Conservation (phyloP, 2,888 invertebrate genomes). For the Lasioglossum zephyrum region DNA sequence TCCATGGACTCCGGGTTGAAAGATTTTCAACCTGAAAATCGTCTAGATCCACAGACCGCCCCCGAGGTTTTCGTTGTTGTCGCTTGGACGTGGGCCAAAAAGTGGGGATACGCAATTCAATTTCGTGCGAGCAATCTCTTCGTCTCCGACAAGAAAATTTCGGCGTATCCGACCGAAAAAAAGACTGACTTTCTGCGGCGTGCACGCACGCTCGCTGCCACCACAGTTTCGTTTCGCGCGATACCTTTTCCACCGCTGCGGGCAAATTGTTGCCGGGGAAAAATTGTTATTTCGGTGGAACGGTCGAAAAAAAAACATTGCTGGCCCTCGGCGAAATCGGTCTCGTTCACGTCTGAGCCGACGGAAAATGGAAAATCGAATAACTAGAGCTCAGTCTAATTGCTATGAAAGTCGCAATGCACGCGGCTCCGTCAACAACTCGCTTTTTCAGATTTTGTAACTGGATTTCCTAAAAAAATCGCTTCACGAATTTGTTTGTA, state of each 20-base stretch:
- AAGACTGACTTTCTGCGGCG: background rate
- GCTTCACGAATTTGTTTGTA: background rate
- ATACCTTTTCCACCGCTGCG: background rate
- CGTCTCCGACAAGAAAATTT: slow-evolving; percentile 17
- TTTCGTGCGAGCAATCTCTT: slow-evolving; percentile 32
- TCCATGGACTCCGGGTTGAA: fast-evolving
- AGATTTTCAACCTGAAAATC: background rate
- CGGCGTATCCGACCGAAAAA: background rate
- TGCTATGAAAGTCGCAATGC: background rate
- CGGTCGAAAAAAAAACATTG: background rate
- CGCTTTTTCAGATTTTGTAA: background rate
- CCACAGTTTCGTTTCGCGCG: background rate
- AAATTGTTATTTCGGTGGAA: background rate
- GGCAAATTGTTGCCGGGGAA: background rate
- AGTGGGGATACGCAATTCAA: slow-evolving; percentile 43
- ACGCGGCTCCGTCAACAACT: background rate
- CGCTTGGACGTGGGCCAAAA: slow-evolving; percentile 37
- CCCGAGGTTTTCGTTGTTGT: slow-evolving; percentile 19
- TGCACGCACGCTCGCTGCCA: background rate
- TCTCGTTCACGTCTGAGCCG: background rate
- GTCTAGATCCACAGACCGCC: background rate
- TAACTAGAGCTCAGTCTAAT: background rate
- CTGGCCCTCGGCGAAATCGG: background rate
- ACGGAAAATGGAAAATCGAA: background rate
- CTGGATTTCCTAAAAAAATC: background rate